Percentiles rank a stretch among this genome's conserved stretches.
phyloP scores from a whole-genome alignment of 2,797 vertebrate genomes.

The Thamnophis elegans region DNA sequence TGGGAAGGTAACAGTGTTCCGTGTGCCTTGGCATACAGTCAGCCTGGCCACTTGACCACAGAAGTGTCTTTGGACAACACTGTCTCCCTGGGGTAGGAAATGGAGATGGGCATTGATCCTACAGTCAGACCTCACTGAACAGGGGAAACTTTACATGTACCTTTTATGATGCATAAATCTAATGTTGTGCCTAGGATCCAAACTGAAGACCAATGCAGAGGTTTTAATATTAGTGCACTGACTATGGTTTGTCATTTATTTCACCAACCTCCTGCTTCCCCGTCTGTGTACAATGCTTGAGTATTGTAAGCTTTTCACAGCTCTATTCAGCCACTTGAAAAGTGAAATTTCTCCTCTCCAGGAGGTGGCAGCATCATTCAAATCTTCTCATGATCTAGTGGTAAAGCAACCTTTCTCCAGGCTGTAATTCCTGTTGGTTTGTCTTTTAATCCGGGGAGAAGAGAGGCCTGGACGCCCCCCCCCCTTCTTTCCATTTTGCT shows the following conservation, averaged over 20 bases:
- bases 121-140: background rate
- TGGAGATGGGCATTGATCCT: background rate
- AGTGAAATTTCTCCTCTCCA: background rate
- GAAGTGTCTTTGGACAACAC: background rate
- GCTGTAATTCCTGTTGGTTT: background rate
- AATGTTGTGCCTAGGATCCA: background rate
- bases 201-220: background rate
- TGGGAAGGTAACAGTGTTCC: background rate
- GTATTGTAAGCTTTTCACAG: background rate
- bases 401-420: background rate
- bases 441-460: background rate
- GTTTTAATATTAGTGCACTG: background rate
- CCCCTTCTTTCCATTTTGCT: no score
- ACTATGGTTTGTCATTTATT: background rate
- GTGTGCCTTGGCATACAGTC: fast-evolving
- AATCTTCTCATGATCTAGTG: background rate
- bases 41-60: background rate
- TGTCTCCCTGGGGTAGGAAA: background rate
- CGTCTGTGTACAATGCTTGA: background rate
- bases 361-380: slow-evolving; percentile 13
- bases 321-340: background rate
- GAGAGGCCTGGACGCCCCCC: no score
- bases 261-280: background rate
- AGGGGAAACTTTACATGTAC: background rate
- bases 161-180: background rate